Base-by-base conservation (phyloP, 2,888 invertebrate genomes). In the Carcina quercana region DNA sequence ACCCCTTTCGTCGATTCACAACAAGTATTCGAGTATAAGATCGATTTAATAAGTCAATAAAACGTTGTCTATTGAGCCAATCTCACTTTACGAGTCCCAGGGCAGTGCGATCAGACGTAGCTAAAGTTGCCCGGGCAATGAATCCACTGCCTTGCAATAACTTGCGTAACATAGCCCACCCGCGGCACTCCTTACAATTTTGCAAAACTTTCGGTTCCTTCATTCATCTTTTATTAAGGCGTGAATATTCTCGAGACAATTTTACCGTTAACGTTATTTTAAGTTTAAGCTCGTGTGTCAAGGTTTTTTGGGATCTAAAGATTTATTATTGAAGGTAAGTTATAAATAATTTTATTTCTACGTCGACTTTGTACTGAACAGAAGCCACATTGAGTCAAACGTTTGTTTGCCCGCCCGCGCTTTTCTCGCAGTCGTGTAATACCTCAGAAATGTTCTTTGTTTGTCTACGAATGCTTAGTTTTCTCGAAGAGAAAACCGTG, bases 11-110 rank as follows among this genome's bases (percentile, higher is more conserved):
- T n/a, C 6, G 48, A 52, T 51, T 64, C 54, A 37, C 42, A 53
- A 51, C 53, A 53, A 61, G 52, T 58, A 59, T 59, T 59, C 54
- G 61, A 68, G 63, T 59, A 53, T 63, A 64, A 72, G 64, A 74
- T 74, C 72, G 64, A 75, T 76, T 74, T 75, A 76, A 76, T 76
- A 76, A 74, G 74, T 73, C 74, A 70, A 72, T 75, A 75, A 76
- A 76, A 61, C 66, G 62, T 59, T 63, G 62, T 58, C 72, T 71
- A 75, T 73, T 68, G 71, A 60, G 56, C 65, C 74, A 78, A 78
- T 78, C 78, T 73, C 66, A 59, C 67, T 78, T 78, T 76, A 78
- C 56, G 73, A 71, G 64, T 70, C 75, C 70, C 75, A 56, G 38
- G 71, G 52, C 63, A 61, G 61, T 63, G 55, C 47, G 62, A 66